Evolutionary conservation across 2,888 invertebrate genomes (phyloP).

Genomic region (Epirrhoe tristata): DNA sequence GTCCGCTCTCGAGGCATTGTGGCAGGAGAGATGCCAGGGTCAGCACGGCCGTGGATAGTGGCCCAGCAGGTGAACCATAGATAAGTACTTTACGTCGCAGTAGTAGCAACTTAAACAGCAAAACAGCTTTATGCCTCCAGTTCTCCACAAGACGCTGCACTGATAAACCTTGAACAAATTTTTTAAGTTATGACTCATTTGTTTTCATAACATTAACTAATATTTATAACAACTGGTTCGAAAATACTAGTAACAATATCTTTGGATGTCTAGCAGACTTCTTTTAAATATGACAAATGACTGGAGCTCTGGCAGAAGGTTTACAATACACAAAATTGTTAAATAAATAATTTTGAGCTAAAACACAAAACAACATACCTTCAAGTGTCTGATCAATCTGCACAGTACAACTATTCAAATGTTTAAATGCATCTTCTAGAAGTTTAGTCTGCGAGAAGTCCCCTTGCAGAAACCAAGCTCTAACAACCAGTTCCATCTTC

Average conservation of each 20-base stretch:
- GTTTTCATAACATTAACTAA: too few relatives aligned
- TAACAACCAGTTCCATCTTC: slow-evolving; percentile 97
- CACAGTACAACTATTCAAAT: slow-evolving; percentile 93
- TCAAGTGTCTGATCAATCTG: slow-evolving; percentile 80
- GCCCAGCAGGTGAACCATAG: slow-evolving; percentile 96
- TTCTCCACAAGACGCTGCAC: slow-evolving; percentile 91
- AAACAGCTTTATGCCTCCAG: slow-evolving; percentile 96
- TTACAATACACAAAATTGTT: too few relatives aligned
- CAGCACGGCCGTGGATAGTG: slow-evolving; percentile 93
- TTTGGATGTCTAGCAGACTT: too few relatives aligned
- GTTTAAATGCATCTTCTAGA: slow-evolving; percentile 96
- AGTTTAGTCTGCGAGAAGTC: slow-evolving; percentile 95
- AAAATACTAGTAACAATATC: too few relatives aligned
- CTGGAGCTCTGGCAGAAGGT: too few relatives aligned
- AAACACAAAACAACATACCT: too few relatives aligned
- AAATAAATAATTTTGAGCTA: not conserved
- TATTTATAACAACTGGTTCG: too few relatives aligned
- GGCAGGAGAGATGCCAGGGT: slow-evolving; percentile 96
- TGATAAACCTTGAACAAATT: slow-evolving; percentile 88
- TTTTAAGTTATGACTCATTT: too few relatives aligned
- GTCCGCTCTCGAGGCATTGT: slow-evolving; percentile 93
- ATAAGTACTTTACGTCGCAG: slow-evolving; percentile 96
- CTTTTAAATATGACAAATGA: too few relatives aligned
- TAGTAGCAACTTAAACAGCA: slow-evolving; percentile 96
- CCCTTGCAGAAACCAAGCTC: slow-evolving; percentile 98